Evolutionary conservation across 2,797 vertebrate species (phyloP), one percentile per base, ranked within the genome.

Genomic region (Australoheros facetus): DNA sequence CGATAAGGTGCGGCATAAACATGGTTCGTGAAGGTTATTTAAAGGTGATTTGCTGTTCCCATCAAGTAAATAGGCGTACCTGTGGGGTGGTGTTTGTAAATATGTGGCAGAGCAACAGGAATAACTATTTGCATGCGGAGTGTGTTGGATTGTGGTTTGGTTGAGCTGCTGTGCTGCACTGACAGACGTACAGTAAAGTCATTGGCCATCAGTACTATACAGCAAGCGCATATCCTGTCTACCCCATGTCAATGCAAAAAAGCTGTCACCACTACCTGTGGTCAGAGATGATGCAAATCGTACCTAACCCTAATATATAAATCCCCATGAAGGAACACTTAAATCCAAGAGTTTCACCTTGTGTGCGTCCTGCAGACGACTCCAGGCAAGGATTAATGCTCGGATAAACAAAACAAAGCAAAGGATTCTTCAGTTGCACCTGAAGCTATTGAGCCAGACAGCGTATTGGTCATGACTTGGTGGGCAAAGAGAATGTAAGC

Each of bases 211-310:
- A 48, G 39, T 37, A 3, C 37, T 66, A 39, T 28, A 48, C 17
- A 28, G 26, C 19, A 14, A 45, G 62, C 62, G 26, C 23, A 66
- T 48, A 69, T 88, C 85, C 83, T 82, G 75, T 45, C 51, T 26
- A 30, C 59, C 58, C n/a, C 12, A 5, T n/a, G 78, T 76, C 74
- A 45, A 92, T 91, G 92, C 88, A 95, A 94, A 95, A 79, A 4
- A 54, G 11, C 7, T 21, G 7, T 66, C 74, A 60, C 84, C 81
- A 83, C 83, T 66, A 79, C 88, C 88, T 86, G 87, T 73, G 85
- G 84, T 86, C 73, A 71, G 32, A 57, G 51, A 71, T 17, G 71
- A 94, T 93, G 93, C 89, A 94, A 94, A 95, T 91, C 56, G 13
- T 32, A 32, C 34, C 54, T 28, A 73, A 77, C 3, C 26, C 78